A percentile compares a stretch with the other conserved stretches of the same genome.
Conservation (phyloP, 2,888 invertebrate species). For the Hermaeophaga mercurialis region DNA sequence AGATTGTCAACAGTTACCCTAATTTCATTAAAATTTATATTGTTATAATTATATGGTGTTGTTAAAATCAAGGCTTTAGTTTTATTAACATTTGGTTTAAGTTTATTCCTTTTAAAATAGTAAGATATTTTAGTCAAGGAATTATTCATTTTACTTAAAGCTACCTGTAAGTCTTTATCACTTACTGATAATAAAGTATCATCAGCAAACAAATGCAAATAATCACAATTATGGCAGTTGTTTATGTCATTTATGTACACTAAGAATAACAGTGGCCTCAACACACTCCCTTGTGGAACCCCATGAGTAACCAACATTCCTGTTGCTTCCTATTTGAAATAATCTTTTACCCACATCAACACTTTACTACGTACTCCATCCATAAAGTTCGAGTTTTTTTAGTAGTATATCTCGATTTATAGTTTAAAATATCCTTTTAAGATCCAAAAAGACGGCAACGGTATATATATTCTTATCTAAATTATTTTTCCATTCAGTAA, state of each 20-base stretch:
- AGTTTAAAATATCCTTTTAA: slow-evolving; percentile 16
- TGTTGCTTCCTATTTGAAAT: too few species aligned
- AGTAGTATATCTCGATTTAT: slow-evolving; percentile 17
- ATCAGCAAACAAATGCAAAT: slow-evolving; percentile 13
- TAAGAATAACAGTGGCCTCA: slow-evolving; percentile 6
- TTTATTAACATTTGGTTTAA: slow-evolving; percentile 16
- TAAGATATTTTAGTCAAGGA: slow-evolving; percentile 2
- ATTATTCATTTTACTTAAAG: slow-evolving; percentile 11
- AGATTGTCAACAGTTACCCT: too few species aligned
- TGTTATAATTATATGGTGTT: too few species aligned
- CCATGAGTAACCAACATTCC: too few species aligned
- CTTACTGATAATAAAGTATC: slow-evolving; percentile 10
- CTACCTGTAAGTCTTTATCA: slow-evolving; percentile 8
- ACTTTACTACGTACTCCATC: slow-evolving; percentile 11
- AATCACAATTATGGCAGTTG: slow-evolving; percentile 11
- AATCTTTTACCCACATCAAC: too few species aligned
- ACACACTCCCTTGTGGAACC: slow-evolving; percentile 7
- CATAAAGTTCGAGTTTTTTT: slow-evolving; percentile 21
- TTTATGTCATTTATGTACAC: slow-evolving; percentile 14
- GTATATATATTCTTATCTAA: slow-evolving; percentile 17
- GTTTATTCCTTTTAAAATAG: slow-evolving; percentile 7
- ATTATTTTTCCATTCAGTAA: slow-evolving; percentile 21
- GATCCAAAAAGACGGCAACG: slow-evolving; percentile 12
- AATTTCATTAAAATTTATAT: too few species aligned
- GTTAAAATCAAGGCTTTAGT: too few species aligned